Evolutionary conservation across 2,113 vertebrate genomes (phyloP).

Genomic region (Channa argus): DNA sequence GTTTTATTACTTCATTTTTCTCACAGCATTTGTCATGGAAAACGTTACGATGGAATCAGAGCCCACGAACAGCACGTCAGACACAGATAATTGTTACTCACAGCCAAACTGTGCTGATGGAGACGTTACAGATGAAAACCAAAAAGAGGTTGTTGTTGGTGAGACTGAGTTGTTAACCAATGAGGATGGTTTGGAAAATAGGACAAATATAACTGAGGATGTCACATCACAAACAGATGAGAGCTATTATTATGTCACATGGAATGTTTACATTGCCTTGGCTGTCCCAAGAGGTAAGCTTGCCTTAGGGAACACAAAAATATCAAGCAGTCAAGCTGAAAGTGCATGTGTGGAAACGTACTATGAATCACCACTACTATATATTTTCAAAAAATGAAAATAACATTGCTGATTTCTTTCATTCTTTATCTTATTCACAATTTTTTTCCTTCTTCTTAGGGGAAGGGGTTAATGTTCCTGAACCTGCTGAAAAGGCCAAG

Average conservation of each 20-base stretch:
- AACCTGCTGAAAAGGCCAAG: slow-evolving; percentile 40
- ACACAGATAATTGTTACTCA: background rate
- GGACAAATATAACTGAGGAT: slow-evolving; percentile 17
- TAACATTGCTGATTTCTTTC: background rate
- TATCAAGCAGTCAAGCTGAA: background rate
- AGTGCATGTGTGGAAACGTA: background rate
- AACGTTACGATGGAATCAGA: slow-evolving; percentile 9
- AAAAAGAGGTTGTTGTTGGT: background rate
- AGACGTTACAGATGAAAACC: slow-evolving; percentile 4
- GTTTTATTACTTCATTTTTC: background rate
- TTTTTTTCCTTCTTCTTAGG: slow-evolving; percentile 52
- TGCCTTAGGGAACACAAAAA: background rate
- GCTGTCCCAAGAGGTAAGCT: slow-evolving; percentile 80
- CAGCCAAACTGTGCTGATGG: slow-evolving; percentile 1
- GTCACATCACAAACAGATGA: slow-evolving; percentile 21
- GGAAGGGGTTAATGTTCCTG: slow-evolving; percentile 34
- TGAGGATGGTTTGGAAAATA: slow-evolving; percentile 8
- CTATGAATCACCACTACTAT: background rate
- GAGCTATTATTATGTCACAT: slow-evolving; percentile 77
- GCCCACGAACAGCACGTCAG: background rate
- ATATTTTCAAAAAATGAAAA: background rate
- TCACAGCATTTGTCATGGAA: slow-evolving; percentile 33
- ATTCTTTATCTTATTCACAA: slow-evolving; percentile 1
- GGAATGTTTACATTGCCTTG: slow-evolving; percentile 78
- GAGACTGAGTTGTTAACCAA: background rate